These are phyloP conservation scores for Trogon surrucura DNA, from an alignment of 2,113 vertebrate species.

Conservation along the genomic window DNA sequence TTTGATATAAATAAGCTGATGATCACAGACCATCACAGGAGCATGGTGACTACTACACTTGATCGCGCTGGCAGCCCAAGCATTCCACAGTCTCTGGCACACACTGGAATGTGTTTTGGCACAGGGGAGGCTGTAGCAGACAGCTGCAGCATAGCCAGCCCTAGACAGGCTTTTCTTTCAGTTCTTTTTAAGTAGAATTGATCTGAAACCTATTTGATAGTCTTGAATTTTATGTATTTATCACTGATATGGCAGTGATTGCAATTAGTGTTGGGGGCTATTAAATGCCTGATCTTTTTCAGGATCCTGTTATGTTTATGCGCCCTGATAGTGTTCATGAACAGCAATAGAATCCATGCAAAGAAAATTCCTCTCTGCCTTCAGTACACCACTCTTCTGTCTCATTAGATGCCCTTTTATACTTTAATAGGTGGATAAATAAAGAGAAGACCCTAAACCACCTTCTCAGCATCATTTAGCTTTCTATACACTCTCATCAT, in stretches of 20 bases:
- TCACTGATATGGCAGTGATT: background rate
- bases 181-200: background rate
- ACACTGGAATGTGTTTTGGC: background rate
- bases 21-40: background rate
- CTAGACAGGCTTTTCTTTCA: background rate
- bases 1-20: background rate
- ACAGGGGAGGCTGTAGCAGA: background rate
- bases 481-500: background rate
- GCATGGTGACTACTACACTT: background rate
- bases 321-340: background rate
- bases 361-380: background rate
- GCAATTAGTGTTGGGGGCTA: background rate
- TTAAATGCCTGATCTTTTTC: background rate
- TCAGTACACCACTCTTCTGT: background rate
- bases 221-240: background rate
- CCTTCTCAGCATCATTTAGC: background rate
- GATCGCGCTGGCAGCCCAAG: background rate
- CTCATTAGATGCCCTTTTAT: background rate
- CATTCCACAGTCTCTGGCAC: background rate
- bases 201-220: background rate
- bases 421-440: background rate
- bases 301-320: background rate
- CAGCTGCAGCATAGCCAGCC: background rate
- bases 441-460: background rate
- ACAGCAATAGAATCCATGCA: background rate